A percentile compares a stretch with the other conserved stretches of the same genome.
phyloP scores from a whole-genome alignment of 1,140 invertebrate genomes.

The Lasaia peninsularis region DNA sequence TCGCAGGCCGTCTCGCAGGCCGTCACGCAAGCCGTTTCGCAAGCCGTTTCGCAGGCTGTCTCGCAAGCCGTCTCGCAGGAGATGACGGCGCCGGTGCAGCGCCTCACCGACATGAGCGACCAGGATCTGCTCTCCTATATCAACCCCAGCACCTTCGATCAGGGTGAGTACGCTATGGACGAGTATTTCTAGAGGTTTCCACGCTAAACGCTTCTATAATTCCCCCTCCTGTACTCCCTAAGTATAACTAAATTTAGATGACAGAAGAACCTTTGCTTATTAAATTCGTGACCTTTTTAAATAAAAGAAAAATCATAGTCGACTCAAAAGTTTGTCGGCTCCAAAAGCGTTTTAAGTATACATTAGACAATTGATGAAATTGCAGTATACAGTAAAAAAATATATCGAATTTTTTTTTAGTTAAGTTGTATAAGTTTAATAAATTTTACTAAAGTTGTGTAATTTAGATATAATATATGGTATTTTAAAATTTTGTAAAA shows the following conservation, averaged over 20 bases:
- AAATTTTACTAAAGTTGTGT: no score
- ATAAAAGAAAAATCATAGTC: no score
- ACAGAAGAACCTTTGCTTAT: no score
- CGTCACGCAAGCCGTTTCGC: slow-evolving; percentile 79
- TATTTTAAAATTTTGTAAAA: no score
- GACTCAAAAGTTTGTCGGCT: background rate
- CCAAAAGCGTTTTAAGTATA: background rate
- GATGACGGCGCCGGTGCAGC: slow-evolving; percentile 80
- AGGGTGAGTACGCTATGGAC: slow-evolving; percentile 79
- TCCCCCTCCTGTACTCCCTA: background rate
- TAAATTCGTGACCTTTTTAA: no score
- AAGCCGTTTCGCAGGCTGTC: slow-evolving; percentile 79
- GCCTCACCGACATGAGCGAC: slow-evolving; percentile 88
- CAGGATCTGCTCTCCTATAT: slow-evolving; percentile 91
- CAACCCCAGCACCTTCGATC: slow-evolving; percentile 91
- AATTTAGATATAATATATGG: no score
- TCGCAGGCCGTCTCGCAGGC: slow-evolving; percentile 74
- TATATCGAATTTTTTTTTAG: no score
- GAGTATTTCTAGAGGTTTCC: background rate
- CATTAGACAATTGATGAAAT: no score
- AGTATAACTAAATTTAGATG: no score
- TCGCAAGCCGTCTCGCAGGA: slow-evolving; percentile 80
- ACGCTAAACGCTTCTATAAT: background rate
- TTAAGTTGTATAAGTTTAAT: no score
- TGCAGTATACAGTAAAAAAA: no score